Conservation (phyloP, 1,140 invertebrate genomes). For the Orius insidiosus region DNA sequence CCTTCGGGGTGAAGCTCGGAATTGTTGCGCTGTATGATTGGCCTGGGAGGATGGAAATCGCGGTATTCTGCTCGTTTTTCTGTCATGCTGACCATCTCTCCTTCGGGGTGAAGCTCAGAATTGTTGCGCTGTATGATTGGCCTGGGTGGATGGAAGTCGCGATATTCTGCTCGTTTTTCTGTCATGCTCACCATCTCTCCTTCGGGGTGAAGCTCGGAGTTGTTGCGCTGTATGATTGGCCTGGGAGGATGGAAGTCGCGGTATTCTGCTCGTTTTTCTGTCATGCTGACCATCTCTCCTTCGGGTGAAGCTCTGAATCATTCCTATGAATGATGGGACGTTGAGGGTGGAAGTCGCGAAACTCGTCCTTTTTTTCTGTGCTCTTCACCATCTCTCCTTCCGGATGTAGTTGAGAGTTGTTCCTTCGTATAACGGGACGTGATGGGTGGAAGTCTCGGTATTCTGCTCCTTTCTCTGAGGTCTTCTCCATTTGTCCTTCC, state of each 20-base stretch:
- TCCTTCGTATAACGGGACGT: conserved; percentile 13
- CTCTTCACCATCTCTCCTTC: conserved; percentile 17
- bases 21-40: too few species aligned
- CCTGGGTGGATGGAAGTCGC: conserved; percentile 6
- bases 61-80: too few species aligned
- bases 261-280: too few species aligned
- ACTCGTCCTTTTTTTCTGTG: conserved; percentile 15
- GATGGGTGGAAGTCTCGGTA: conserved; percentile 18
- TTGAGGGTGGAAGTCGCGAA: conserved; percentile 8
- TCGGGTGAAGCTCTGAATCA: too few species aligned
- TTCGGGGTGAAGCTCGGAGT: conserved; percentile 14
- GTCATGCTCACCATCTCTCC: conserved; percentile 10
- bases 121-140: conserved; percentile 13
- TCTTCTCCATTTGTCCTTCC: conserved; percentile 17
- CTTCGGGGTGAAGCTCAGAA: conserved; percentile 16
- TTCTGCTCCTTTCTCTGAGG: conserved; percentile 13
- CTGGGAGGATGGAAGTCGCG: too few species aligned
- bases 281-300: too few species aligned
- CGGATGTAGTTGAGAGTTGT: conserved; percentile 13
- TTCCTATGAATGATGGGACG: background rate
- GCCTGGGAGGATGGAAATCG: too few species aligned
- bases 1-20: conserved; percentile 15
- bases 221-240: too few species aligned
- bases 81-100: too few species aligned
- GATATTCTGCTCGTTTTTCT: conserved; percentile 11